Base-by-base conservation (phyloP, 1,140 invertebrate genomes). In the Phymastichus coffea region DNA sequence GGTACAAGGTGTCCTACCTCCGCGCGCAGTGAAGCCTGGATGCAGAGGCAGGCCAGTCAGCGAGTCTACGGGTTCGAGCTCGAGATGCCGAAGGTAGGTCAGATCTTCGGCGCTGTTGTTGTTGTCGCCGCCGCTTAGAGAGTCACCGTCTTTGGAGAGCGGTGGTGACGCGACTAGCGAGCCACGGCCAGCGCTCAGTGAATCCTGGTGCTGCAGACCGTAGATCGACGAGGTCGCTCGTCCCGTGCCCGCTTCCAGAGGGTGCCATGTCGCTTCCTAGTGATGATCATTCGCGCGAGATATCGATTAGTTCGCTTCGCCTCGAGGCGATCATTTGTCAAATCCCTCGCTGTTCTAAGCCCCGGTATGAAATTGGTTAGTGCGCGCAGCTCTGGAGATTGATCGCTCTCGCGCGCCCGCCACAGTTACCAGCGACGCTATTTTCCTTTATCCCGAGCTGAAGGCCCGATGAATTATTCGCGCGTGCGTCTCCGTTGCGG, bases 1-100 rank as follows among this genome's bases (percentile, higher is more conserved):
- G 3, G 90, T 93, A 69, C 92, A 93, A 0, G 91, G 90, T 1
- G 91, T 93, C 58, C 90, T 81, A n/a, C 91, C 91, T 47, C 83
- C 70, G 67, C 71, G 71, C 69, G 81, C 68, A 55, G 78, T 64
- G 70, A 81, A 66, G 66, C 82, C 38, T 8, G 78, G 75, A 55
- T 75, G 70, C 23, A 75, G 43, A 0, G 73, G 71, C 33, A 72
- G 35, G 0, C 72, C 76, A 9, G 77, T 76, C 14, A 76, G 43
- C 3, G 74, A 80, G 58, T 80, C 78, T 4, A 84, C 73, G 1
- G 90, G 89, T 72, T 92, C 91, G 52, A 93, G 79, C 72, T 92
- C 90, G 63, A 93, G 76, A 69, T 92, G 90, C 57, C 88, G 80
- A 26, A 93, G 81, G 73, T 92, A 92, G 40, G 78, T 80, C 33